Conservation (phyloP, 2,113 vertebrate genomes). For the Scartelaos histophorus region DNA sequence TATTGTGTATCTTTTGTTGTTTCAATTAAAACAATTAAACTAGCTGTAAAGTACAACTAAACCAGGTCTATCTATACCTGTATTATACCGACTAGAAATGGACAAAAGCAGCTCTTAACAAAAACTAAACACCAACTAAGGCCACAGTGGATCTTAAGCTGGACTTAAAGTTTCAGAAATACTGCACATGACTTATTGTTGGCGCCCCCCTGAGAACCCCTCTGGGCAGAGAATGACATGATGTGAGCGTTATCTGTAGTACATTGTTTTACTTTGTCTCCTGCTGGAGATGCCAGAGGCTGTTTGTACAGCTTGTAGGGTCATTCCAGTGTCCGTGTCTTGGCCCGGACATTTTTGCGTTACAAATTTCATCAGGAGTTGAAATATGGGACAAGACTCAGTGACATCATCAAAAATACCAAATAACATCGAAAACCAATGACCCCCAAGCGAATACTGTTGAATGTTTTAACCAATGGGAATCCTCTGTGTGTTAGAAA, state of each 20-base stretch:
- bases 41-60: not conserved
- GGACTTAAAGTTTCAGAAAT: not conserved
- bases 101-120: not conserved
- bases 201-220: slow-evolving; percentile 26
- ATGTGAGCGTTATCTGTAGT: slow-evolving; percentile 21
- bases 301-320: slow-evolving; percentile 56
- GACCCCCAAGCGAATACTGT: slow-evolving; percentile 40
- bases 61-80: no score
- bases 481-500: slow-evolving; percentile 56
- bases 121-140: not conserved
- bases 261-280: slow-evolving; percentile 38
- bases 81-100: not conserved
- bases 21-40: not conserved
- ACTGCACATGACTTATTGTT: not conserved
- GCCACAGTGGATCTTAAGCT: not conserved
- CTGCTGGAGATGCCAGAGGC: slow-evolving; percentile 41
- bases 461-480: slow-evolving; percentile 57
- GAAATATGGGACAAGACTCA: slow-evolving; percentile 30
- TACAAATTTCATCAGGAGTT: slow-evolving; percentile 39
- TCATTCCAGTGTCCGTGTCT: slow-evolving; percentile 27
- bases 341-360: slow-evolving; percentile 32
- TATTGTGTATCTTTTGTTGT: no score
- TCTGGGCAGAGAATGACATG: slow-evolving; percentile 42
- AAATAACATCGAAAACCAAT: slow-evolving; percentile 52
- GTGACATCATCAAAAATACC: slow-evolving; percentile 52